Percentiles rank a stretch among this genome's conserved stretches.
phyloP scores from a whole-genome alignment of 2,888 invertebrate species.

The Drosophila anomalata region DNA sequence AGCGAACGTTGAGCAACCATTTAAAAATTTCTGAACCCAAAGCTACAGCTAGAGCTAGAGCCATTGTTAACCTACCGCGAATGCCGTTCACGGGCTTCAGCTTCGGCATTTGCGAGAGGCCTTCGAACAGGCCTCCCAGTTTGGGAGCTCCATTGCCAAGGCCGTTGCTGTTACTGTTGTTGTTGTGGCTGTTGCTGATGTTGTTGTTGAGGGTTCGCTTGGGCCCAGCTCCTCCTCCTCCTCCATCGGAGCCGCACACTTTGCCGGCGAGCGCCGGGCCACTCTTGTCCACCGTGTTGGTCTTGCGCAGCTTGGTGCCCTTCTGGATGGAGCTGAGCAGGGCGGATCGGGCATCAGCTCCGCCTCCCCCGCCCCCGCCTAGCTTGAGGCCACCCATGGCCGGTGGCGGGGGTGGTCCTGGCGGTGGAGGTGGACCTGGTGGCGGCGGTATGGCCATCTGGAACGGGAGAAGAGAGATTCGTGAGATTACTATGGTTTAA shows the following conservation, averaged over 20 bases:
- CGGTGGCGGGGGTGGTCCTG: conserved; percentile 88
- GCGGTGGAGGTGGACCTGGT: conserved; percentile 86
- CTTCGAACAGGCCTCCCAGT: conserved; percentile 83
- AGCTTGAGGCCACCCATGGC: conserved; percentile 82
- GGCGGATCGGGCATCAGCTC: conserved; percentile 87
- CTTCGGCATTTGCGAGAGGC: conserved; percentile 83
- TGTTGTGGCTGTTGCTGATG: conserved; percentile 52
- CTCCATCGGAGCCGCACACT: conserved; percentile 50
- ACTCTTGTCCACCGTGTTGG: conserved; percentile 96
- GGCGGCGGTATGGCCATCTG: conserved; percentile 85
- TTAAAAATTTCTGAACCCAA: conserved; percentile 24
- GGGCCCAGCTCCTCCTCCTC: conserved; percentile 11
- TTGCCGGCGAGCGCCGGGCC: conserved; percentile 89
- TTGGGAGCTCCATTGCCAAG: conserved; percentile 82
- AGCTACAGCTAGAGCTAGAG: conserved; percentile 11
- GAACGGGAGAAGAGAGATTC: conserved; percentile 15
- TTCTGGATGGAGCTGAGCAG: conserved; percentile 92
- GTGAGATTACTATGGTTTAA: neutral
- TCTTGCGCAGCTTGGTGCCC: conserved; percentile 92
- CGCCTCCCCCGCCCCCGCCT: conserved; percentile 76
- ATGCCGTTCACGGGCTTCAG: conserved; percentile 83
- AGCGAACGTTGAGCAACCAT: conserved; percentile 61
- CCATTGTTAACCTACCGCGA: conserved; percentile 68
- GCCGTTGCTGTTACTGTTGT: conserved; percentile 53
- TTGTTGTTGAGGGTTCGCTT: conserved; percentile 59